These are phyloP conservation scores for Cosmia trapezina DNA, from an alignment of 2,888 invertebrate species.

Conservation along the genomic window DNA sequence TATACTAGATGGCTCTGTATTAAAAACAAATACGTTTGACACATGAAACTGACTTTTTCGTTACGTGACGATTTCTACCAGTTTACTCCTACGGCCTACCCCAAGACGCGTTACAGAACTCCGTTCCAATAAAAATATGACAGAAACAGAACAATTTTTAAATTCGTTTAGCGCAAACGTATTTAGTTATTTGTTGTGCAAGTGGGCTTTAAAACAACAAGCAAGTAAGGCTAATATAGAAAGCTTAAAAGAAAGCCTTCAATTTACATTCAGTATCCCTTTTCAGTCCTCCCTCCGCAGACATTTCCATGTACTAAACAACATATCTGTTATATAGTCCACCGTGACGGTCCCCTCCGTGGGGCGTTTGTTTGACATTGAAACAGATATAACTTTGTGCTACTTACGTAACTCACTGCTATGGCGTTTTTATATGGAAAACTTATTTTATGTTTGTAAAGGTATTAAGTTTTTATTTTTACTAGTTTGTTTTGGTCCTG, in stretches of 20 bases:
- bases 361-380: constrained; percentile 44
- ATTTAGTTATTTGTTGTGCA: not conserved
- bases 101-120: no score
- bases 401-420: constrained; percentile 27
- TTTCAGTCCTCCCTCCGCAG: not conserved
- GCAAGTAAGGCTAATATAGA: no score
- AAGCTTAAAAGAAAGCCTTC: constrained; percentile 13
- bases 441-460: constrained; percentile 23
- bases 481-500: constrained; percentile 25
- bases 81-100: no score
- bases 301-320: not conserved
- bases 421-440: not conserved
- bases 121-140: not conserved
- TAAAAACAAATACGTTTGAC: no score
- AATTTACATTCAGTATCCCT: not conserved
- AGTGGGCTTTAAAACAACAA: not conserved
- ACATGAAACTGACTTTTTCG: no score
- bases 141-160: not conserved
- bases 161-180: not conserved
- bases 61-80: no score
- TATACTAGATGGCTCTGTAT: no score
- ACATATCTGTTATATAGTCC: not conserved
- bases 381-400: constrained; percentile 26
- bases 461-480: constrained; percentile 12
- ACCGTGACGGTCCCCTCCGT: constrained; percentile 4